These are phyloP conservation scores for Silurus glanis DNA, from an alignment of 2,113 vertebrate genomes.

Conservation along the genomic window DNA sequence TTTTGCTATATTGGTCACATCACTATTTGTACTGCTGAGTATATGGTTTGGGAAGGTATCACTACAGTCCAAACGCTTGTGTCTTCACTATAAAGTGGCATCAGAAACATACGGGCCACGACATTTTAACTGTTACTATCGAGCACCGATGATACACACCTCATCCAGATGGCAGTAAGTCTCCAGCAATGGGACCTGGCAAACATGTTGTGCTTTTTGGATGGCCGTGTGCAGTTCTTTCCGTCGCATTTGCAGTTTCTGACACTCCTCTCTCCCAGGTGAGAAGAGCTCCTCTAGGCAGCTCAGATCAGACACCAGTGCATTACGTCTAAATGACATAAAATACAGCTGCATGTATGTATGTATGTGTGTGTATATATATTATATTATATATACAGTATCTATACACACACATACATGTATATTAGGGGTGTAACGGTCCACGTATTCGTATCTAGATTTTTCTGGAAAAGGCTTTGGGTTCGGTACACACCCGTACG, in stretches of 20 bases:
- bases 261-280: constrained; percentile 60
- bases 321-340: constrained; percentile 67
- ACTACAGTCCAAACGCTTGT: neutral
- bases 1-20: no score
- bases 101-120: neutral
- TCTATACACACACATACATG: no score
- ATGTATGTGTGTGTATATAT: no score
- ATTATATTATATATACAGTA: no score
- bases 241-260: constrained; percentile 70
- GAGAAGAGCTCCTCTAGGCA: constrained; percentile 63
- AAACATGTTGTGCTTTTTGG: constrained; percentile 76
- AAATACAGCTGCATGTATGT: neutral
- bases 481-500: no score
- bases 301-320: constrained; percentile 67
- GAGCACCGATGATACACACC: constrained; percentile 44
- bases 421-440: no score
- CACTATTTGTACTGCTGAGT: neutral
- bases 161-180: constrained; percentile 65
- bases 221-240: constrained; percentile 71
- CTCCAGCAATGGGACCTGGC: constrained; percentile 65
- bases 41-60: neutral
- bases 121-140: neutral
- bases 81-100: neutral
- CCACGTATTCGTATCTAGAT: no score
- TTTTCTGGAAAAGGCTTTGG: no score